Percentiles rank a stretch among this genome's conserved stretches.
These are phyloP conservation scores for Drosophila mercatorum DNA, from an alignment of 2,888 invertebrate genomes.

Conservation along the genomic window DNA sequence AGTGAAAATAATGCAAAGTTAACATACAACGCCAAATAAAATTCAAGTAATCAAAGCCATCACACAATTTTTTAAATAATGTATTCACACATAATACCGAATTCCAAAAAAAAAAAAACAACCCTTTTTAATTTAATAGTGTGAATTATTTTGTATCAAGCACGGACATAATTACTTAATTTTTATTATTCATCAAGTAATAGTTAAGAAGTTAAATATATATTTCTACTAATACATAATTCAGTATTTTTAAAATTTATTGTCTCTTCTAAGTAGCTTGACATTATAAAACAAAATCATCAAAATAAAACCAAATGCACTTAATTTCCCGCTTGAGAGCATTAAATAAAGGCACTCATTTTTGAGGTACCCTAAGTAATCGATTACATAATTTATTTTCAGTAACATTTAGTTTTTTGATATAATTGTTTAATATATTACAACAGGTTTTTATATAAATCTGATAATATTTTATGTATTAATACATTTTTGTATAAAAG, in stretches of 20 bases:
- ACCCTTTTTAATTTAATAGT: constrained; percentile 64
- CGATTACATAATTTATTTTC: neutral
- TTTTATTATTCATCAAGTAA: constrained; percentile 59
- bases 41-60: constrained; percentile 57
- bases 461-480: neutral
- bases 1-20: constrained; percentile 79
- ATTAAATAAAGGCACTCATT: constrained; percentile 3
- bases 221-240: constrained; percentile 75
- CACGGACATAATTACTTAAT: constrained; percentile 80
- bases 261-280: constrained; percentile 60
- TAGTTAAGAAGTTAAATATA: constrained; percentile 59
- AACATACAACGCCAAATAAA: constrained; percentile 79
- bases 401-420: neutral
- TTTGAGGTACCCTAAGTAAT: constrained; percentile 16
- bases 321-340: constrained; percentile 31
- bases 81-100: constrained; percentile 64
- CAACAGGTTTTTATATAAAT: neutral
- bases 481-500: neutral
- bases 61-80: constrained; percentile 62
- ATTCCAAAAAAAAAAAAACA: constrained; percentile 53
- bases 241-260: constrained; percentile 80
- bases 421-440: neutral
- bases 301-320: constrained; percentile 48
- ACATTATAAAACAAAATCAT: constrained; percentile 36
- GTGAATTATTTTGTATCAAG: constrained; percentile 67